Evolutionary conservation across 2,888 invertebrate genomes (phyloP).

Genomic region (Microctonus aethiopoides): DNA sequence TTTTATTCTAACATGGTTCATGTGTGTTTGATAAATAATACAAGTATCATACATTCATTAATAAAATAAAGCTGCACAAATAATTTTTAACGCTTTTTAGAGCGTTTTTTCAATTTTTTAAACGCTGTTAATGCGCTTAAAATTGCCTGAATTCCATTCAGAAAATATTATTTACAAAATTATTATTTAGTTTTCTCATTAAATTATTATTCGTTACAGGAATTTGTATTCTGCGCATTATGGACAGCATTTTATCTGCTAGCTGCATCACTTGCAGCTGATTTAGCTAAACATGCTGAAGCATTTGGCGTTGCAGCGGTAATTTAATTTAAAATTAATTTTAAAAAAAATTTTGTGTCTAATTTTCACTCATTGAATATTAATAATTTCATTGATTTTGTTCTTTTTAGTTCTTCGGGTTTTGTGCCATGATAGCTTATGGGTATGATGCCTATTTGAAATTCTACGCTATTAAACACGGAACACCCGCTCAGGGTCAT

Average conservation of each 20-base stretch:
- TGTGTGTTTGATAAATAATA: neutral
- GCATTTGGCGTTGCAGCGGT: slow-evolving; percentile 77
- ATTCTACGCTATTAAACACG: slow-evolving; percentile 74
- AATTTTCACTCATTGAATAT: slow-evolving; percentile 7
- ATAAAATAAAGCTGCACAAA: slow-evolving; percentile 10
- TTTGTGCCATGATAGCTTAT: slow-evolving; percentile 82
- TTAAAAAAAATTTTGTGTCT: neutral
- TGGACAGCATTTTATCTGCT: slow-evolving; percentile 83
- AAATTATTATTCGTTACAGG: slow-evolving; percentile 64
- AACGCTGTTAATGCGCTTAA: neutral
- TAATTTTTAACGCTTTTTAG: slow-evolving; percentile 3
- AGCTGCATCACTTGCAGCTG: slow-evolving; percentile 77
- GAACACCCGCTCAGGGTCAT: slow-evolving; percentile 80
- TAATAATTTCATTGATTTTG: slow-evolving; percentile 49
- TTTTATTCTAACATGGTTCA: neutral
- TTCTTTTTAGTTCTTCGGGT: slow-evolving; percentile 83
- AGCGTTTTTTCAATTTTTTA: neutral
- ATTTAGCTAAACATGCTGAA: slow-evolving; percentile 58
- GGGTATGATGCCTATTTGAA: slow-evolving; percentile 84
- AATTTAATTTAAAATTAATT: slow-evolving; percentile 61
- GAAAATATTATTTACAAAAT: neutral
- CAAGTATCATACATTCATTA: no score
- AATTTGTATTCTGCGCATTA: slow-evolving; percentile 79
- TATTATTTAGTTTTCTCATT: neutral
- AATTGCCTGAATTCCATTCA: neutral